These are phyloP conservation scores for Upupa epops DNA, from an alignment of 2,113 vertebrate genomes.

Conservation along the genomic window DNA sequence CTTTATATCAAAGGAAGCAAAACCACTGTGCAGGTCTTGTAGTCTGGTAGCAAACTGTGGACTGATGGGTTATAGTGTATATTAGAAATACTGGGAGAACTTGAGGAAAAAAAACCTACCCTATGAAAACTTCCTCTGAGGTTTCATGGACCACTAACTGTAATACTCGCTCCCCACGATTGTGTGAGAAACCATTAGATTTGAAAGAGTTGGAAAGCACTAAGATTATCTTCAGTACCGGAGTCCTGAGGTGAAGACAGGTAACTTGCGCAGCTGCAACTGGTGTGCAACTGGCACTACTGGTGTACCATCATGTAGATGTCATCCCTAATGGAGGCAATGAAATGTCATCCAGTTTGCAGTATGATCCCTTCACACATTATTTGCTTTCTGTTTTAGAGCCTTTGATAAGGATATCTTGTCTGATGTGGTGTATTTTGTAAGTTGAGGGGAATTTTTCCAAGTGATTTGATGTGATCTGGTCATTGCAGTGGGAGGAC, in stretches of 20 bases:
- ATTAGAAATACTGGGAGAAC: not conserved
- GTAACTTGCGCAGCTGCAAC: not conserved
- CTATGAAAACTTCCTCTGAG: not conserved
- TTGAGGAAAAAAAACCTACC: not conserved
- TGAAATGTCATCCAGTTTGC: not conserved
- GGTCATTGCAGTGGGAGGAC: not conserved
- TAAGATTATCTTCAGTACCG: not conserved
- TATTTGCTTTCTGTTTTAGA: not conserved
- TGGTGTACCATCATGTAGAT: not conserved
- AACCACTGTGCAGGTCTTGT: not conserved
- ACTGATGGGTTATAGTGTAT: too few relatives aligned
- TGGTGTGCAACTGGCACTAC: too few relatives aligned
- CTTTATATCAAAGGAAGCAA: not conserved
- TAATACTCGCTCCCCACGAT: not conserved
- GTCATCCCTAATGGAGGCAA: not conserved
- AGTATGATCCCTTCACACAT: not conserved
- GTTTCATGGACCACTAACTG: not conserved
- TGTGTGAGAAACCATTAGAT: not conserved
- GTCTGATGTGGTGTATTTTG: not conserved
- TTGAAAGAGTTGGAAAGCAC: not conserved
- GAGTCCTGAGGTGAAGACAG: accelerated
- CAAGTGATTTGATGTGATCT: not conserved
- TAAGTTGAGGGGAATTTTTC: not conserved
- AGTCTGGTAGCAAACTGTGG: not conserved
- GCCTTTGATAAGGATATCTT: not conserved